phyloP scores from a whole-genome alignment of 2,888 invertebrate genomes.

The Epinotia demarniana region DNA sequence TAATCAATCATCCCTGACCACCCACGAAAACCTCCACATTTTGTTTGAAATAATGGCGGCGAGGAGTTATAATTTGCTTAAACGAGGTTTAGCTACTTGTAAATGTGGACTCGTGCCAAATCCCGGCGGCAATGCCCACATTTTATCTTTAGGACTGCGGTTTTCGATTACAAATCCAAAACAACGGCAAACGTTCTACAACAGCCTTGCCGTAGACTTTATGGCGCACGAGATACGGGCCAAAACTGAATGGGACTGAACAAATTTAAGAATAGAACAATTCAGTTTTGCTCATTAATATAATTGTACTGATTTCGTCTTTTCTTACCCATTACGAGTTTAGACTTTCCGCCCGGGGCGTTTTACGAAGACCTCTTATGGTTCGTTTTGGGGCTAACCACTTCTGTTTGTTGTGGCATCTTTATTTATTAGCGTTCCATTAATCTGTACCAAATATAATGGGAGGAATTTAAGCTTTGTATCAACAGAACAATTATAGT shows the following conservation, averaged over 20 bases:
- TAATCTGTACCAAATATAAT: conserved; percentile 26
- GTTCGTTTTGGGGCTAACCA: conserved; percentile 14
- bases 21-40: conserved; percentile 34
- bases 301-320: conserved; percentile 37
- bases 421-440: conserved; percentile 31
- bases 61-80: conserved; percentile 40
- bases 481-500: conserved; percentile 17
- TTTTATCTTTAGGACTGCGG: conserved; percentile 41
- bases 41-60: conserved; percentile 38
- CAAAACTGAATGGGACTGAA: neutral
- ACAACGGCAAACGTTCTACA: conserved; percentile 18
- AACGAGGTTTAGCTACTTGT: conserved; percentile 43
- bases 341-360: conserved; percentile 17
- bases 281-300: conserved; percentile 16
- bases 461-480: conserved; percentile 14
- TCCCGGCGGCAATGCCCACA: conserved; percentile 34
- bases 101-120: conserved; percentile 40
- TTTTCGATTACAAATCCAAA: conserved; percentile 35
- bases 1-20: conserved; percentile 41
- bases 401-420: conserved; percentile 24
- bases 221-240: conserved; percentile 7
- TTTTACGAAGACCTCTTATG: conserved; percentile 13
- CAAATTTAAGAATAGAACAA: conserved; percentile 19
- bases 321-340: conserved; percentile 30
- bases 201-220: conserved; percentile 14